Evolutionary conservation across 1,140 invertebrate genomes (phyloP).

Genomic region (Cotesia typhae): DNA sequence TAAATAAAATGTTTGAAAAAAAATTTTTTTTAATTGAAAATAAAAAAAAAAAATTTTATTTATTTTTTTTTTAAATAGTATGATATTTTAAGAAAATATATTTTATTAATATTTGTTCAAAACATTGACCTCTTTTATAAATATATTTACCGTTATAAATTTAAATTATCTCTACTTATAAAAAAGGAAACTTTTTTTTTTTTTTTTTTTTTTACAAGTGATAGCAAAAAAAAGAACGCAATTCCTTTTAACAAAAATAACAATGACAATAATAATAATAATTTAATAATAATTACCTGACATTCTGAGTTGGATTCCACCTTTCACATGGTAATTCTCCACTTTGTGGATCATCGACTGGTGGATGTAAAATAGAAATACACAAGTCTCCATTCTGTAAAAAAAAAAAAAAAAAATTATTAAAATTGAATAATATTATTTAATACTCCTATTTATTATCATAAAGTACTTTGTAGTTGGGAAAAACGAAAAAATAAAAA

Average conservation of each 20-base stretch:
- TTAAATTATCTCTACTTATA: not conserved
- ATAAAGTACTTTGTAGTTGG: too few relatives aligned
- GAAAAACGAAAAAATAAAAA: not conserved
- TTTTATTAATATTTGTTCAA: slow-evolving; percentile 5
- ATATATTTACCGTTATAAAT: not conserved
- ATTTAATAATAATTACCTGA: slow-evolving; percentile 89
- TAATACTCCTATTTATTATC: not conserved
- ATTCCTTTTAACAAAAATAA: slow-evolving; percentile 58
- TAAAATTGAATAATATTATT: slow-evolving; percentile 25
- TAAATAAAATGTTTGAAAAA: too few relatives aligned
- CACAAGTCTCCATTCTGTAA: slow-evolving; percentile 97
- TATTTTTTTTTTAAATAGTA: slow-evolving; percentile 61
- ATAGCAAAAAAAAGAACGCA: too few relatives aligned
- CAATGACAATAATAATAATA: slow-evolving; percentile 97
- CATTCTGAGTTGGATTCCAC: slow-evolving; percentile 99
- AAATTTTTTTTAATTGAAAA: too few relatives aligned
- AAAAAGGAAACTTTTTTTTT: not conserved
- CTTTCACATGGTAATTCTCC: slow-evolving; percentile 98
- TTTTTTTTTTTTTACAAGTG: too few relatives aligned
- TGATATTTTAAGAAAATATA: slow-evolving; percentile 20
- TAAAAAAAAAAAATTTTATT: too few relatives aligned
- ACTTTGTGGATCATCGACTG: slow-evolving; percentile 98
- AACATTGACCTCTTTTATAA: slow-evolving; percentile 3
- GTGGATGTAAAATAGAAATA: slow-evolving; percentile 99
- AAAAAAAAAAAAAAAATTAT: slow-evolving; percentile 43